A percentile compares a stretch with the other conserved stretches of the same genome.
Evolutionary conservation across 2,888 invertebrate species (phyloP).

Genomic region (Ceramica pisi): DNA sequence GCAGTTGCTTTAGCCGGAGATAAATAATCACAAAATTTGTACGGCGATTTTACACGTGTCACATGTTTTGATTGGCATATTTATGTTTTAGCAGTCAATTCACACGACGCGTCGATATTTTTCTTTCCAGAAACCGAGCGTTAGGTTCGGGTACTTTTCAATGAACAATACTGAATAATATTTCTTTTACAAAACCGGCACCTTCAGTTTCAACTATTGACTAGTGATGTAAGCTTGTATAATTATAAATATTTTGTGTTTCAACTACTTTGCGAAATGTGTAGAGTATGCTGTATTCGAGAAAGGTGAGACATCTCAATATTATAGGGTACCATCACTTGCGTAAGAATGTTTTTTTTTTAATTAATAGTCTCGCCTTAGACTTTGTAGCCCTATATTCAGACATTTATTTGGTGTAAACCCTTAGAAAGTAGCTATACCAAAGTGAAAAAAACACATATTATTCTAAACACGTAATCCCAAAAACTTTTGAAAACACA

Average conservation of each 20-base stretch:
- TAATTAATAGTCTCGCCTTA: too few species aligned
- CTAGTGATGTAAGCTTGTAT: constrained; percentile 54
- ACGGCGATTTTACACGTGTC: background rate
- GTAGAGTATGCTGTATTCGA: constrained; percentile 45
- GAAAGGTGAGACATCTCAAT: constrained; percentile 22
- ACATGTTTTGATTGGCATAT: background rate
- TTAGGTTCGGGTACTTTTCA: constrained; percentile 8
- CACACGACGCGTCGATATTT: background rate
- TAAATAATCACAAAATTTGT: background rate
- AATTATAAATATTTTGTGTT: constrained; percentile 27
- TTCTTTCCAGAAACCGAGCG: background rate
- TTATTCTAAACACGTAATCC: background rate
- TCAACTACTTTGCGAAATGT: constrained; percentile 23
- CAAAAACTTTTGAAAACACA: constrained; percentile 18
- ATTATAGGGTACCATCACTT: background rate
- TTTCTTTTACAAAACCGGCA: constrained; percentile 47
- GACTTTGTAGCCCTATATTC: too few species aligned
- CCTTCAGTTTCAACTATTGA: constrained; percentile 52
- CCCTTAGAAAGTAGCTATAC: background rate
- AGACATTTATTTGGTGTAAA: too few species aligned
- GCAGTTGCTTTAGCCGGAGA: too few species aligned
- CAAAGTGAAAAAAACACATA: background rate
- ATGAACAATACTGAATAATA: constrained; percentile 55
- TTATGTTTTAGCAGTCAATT: background rate
- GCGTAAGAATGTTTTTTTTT: too few species aligned